Evolutionary conservation across 2,113 vertebrate genomes (phyloP), one percentile per base, ranked within the genome.

Genomic region (Pachypanchax playfairii): DNA sequence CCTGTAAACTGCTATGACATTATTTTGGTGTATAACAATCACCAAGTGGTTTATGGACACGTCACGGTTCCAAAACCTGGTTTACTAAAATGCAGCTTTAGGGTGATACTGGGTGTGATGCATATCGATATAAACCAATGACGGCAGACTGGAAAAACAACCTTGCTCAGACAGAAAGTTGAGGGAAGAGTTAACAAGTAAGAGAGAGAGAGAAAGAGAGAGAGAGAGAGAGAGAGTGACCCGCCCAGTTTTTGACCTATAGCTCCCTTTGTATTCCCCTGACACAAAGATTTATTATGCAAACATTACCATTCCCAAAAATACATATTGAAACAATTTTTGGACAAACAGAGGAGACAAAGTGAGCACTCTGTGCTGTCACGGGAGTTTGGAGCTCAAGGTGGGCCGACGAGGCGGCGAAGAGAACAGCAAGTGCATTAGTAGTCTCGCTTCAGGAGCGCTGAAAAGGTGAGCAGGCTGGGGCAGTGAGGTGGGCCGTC

Each of bases 271-370:
- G 85, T 90, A 55, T 75, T 85, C 77, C 61, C 35, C 79, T 91
- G 88, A 90, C 88, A 90, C 73, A 67, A 88, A 90, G 89, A 92
- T 90, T 87, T 88, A 90, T 92, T 74, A 72, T 76, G 89, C 84
- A 91, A 92, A 92, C 89, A 91, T 83, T 57, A 85, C 85, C 83
- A 13, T 82, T 89, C 80, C 79, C 84, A 85, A 91, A 92, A 92
- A 91, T 90, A 92, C 88, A 91, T 92, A 91, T 90, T 90, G 85
- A 88, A 90, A 92, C 84, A 85, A 86, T 77, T 89, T 90, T 88
- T 86, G 66, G 81, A 77, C 89, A 92, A 91, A 90, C 86, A 92
- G 2, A n/a, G 46, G 17, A 89, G 86, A 89, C 90, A 88, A 88
- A 90, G 86, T 85, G 60, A 81, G 75, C 54, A 65, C 75, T 70